Percentiles rank a stretch among this genome's conserved stretches.
Conservation (phyloP, 2,888 invertebrate genomes). For the Bruchidius siliquastri region DNA sequence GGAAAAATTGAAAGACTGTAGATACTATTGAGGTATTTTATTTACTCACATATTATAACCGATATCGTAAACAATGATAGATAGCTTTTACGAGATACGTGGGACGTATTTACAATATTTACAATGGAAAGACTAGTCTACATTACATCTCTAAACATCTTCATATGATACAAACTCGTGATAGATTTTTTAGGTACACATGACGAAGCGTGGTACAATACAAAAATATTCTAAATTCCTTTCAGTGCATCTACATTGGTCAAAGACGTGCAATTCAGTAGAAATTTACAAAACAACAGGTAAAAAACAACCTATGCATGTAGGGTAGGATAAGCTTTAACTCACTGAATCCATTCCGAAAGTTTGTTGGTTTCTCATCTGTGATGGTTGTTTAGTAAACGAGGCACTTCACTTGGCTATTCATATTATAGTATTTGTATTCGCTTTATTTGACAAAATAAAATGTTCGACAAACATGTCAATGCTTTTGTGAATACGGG, state of each 20-base stretch:
- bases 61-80: slow-evolving; percentile 33
- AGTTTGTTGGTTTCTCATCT: neutral
- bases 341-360: neutral
- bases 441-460: too few relatives aligned
- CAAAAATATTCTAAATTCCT: slow-evolving; percentile 37
- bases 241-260: slow-evolving; percentile 38
- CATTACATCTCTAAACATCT: slow-evolving; percentile 19
- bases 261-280: slow-evolving; percentile 32
- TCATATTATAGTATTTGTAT: too few relatives aligned
- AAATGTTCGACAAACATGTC: too few relatives aligned
- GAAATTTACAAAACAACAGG: neutral
- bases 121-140: slow-evolving; percentile 24
- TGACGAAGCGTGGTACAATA: slow-evolving; percentile 33
- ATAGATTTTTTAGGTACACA: slow-evolving; percentile 31
- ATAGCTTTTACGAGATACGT: slow-evolving; percentile 20
- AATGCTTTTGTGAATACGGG: too few relatives aligned
- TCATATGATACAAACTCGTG: slow-evolving; percentile 27
- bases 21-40: slow-evolving; percentile 8
- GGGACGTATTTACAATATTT: slow-evolving; percentile 30
- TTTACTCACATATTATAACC: slow-evolving; percentile 15
- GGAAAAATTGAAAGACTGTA: neutral
- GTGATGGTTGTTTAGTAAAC: too few relatives aligned
- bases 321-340: neutral
- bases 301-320: neutral
- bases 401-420: too few relatives aligned